Conservation (phyloP, 1,140 invertebrate genomes). For the Dufourea novaeangliae region DNA sequence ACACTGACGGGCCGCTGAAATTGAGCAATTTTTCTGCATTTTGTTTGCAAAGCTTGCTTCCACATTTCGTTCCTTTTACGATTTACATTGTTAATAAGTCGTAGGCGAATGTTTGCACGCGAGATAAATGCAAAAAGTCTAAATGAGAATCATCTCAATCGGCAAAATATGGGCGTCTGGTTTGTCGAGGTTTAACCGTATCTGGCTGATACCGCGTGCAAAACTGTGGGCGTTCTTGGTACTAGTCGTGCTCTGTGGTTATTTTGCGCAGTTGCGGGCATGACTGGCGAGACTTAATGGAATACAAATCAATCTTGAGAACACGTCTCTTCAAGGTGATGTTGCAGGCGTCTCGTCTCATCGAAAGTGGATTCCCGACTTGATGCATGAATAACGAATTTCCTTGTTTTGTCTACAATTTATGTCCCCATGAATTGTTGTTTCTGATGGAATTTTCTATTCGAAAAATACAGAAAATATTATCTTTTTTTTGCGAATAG, state of each 20-base stretch:
- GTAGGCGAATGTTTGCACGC: background rate
- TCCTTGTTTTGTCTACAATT: background rate
- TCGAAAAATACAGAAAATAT: no score
- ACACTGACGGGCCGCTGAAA: constrained; percentile 53
- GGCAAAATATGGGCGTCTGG: background rate
- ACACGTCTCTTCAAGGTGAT: background rate
- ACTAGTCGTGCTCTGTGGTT: constrained; percentile 11
- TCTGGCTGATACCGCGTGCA: no score
- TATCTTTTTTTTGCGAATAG: no score
- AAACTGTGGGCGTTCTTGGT: background rate
- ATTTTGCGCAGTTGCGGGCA: background rate
- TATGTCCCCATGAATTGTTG: background rate
- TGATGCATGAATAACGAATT: background rate
- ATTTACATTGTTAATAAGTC: constrained; percentile 65
- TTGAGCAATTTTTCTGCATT: constrained; percentile 70
- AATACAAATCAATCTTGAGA: constrained; percentile 17
- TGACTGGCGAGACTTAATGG: constrained; percentile 14
- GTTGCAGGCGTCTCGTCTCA: background rate
- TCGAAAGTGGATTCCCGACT: background rate
- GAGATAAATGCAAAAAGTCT: background rate
- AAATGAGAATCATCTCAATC: constrained; percentile 9
- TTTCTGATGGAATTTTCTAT: no score
- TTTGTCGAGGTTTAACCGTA: background rate
- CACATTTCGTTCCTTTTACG: constrained; percentile 26
- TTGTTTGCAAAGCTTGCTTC: constrained; percentile 55